Evolutionary conservation across 2,888 invertebrate species (phyloP), one percentile per base, ranked within the genome.

Genomic region (Drosophila lacicola): DNA sequence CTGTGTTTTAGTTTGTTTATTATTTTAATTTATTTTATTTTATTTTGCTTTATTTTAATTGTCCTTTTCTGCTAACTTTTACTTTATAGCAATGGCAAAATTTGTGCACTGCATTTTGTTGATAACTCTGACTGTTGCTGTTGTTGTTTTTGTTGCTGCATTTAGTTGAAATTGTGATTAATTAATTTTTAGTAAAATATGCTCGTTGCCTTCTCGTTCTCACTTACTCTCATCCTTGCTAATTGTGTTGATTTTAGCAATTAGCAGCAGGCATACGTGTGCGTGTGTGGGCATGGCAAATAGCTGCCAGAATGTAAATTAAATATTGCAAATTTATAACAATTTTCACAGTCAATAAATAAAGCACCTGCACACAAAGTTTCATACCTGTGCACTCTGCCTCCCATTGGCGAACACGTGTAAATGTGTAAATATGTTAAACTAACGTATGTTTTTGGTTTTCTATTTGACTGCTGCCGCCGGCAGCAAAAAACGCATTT

Each of bases 261-360:
- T 80, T 77, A 71, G 71, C 57, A 76, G 47, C 56, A 45, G 63
- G 51, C 58, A 29, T 11, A 49, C n/a, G n/a, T 36, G 46, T 58
- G 60, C 39, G 45, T 56, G 33, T 33, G 33, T 49, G 45, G 60
- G 74, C 36, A 54, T 63, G 55, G 51, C 47, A 47, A 53, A 46
- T 72, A 51, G 50, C 53, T 63, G 54, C 41, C 42, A 58, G 17
- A 51, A 56, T 70, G 50, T 61, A 60, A 77, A 65, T 65, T 51
- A 71, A 77, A 67, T 77, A 64, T 66, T 67, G 70, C 50, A 72
- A 72, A 81, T 70, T 74, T 81, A 66, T 78, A 65, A 69, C 64
- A 65, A 65, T 81, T 77, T 81, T 76, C 69, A 72, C 68, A 78
- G 81, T 70, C 76, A 70, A 76, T 75, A 78, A 75, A 78, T 78